Conservation (phyloP, 2,797 vertebrate genomes). For the Lutjanus argentimaculatus region DNA sequence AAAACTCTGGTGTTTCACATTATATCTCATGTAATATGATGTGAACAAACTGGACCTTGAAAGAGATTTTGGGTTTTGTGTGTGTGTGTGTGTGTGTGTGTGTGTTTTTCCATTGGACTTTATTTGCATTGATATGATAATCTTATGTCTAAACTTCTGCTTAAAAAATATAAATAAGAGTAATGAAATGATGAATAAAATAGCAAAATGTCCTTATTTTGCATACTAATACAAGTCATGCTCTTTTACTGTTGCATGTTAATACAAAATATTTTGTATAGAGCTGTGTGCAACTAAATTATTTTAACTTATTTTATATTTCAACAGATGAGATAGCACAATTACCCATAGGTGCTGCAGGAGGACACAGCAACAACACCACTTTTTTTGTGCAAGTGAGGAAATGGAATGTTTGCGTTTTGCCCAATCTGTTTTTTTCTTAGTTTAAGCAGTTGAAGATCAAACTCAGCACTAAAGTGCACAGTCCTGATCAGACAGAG, state of each 20-base stretch:
- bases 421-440: no score
- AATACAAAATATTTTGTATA: not conserved
- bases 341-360: no score
- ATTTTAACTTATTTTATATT: not conserved
- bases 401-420: no score
- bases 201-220: not conserved
- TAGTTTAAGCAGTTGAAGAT: no score
- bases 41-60: constrained; percentile 14
- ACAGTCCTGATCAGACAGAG: no score
- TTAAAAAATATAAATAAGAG: not conserved
- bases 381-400: no score
- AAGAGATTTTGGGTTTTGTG: no score
- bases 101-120: no score
- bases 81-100: no score
- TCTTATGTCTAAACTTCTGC: not conserved
- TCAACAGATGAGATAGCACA: not conserved
- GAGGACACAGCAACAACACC: no score
- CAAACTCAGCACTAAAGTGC: no score
- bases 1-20: constrained; percentile 43
- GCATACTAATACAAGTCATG: not conserved
- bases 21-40: not conserved
- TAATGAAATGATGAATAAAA: not conserved
- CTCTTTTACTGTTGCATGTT: not conserved
- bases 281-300: not conserved
- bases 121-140: not conserved